Evolutionary conservation across 2,797 vertebrate species (phyloP).

Genomic region (Premnoplex brunnescens): DNA sequence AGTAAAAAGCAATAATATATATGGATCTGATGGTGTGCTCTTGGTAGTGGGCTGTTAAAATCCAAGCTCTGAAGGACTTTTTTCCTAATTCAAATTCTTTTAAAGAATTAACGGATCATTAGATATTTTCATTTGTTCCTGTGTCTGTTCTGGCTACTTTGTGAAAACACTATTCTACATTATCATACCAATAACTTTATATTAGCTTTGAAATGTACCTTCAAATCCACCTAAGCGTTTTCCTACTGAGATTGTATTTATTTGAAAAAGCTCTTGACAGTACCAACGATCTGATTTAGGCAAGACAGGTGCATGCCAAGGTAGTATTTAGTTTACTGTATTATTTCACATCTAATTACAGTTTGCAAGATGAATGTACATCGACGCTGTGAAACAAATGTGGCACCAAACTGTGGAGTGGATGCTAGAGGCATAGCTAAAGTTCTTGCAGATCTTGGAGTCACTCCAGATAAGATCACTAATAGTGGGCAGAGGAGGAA

Average conservation of each 20-base stretch:
- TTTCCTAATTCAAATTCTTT: background rate
- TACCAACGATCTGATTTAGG: background rate
- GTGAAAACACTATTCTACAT: background rate
- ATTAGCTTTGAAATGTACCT: background rate
- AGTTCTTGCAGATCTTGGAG: slow-evolving; percentile 93
- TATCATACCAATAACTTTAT: background rate
- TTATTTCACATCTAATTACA: slow-evolving; percentile 54
- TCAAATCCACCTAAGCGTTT: background rate
- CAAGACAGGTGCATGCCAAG: background rate
- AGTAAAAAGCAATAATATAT: background rate
- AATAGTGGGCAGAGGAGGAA: slow-evolving; percentile 90
- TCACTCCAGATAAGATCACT: slow-evolving; percentile 96
- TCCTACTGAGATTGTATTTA: background rate
- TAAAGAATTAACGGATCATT: background rate
- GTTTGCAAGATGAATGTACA: slow-evolving; percentile 98
- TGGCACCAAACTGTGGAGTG: slow-evolving; percentile 95
- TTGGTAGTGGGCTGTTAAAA: background rate
- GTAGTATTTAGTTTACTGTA: background rate
- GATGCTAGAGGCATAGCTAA: slow-evolving; percentile 94
- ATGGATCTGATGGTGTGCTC: background rate
- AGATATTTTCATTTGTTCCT: background rate
- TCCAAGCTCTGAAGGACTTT: background rate
- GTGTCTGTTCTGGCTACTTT: background rate
- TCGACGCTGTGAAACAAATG: slow-evolving; percentile 93
- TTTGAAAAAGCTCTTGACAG: background rate